A percentile compares a stretch with the other conserved stretches of the same genome.
Evolutionary conservation across 2,888 invertebrate genomes (phyloP).

Genomic region (Ichneumoninae sp.): DNA sequence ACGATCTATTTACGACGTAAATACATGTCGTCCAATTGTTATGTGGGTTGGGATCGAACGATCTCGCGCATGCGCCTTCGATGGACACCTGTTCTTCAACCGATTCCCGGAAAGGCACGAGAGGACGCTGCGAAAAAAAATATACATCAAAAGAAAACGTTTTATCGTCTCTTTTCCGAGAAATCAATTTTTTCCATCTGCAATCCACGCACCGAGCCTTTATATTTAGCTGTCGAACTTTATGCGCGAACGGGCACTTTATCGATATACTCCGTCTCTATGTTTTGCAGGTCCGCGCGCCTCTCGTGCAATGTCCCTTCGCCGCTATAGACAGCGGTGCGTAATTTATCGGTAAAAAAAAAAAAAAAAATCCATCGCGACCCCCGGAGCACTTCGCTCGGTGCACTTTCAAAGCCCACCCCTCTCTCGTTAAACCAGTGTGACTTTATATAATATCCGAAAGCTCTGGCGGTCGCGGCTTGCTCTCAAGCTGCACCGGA

Average conservation of each 20-base stretch:
- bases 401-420: slow-evolving; percentile 11
- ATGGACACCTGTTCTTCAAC: too few species aligned
- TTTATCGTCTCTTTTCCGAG: slow-evolving; percentile 16
- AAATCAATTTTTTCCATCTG: slow-evolving; percentile 40
- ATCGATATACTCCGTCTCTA: slow-evolving; percentile 27
- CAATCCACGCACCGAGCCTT: slow-evolving; percentile 27
- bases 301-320: slow-evolving; percentile 23
- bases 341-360: slow-evolving; percentile 35
- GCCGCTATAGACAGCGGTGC: slow-evolving; percentile 32
- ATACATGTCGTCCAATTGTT: too few species aligned
- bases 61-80: not conserved
- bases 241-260: slow-evolving; percentile 40
- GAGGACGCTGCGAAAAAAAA: not conserved
- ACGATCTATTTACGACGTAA: too few species aligned
- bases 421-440: slow-evolving; percentile 26
- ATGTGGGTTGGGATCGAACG: not conserved
- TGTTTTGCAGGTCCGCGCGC: slow-evolving; percentile 6
- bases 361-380: slow-evolving; percentile 14
- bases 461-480: too few species aligned
- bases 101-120: too few species aligned
- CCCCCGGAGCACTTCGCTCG: slow-evolving; percentile 22
- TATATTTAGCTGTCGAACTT: slow-evolving; percentile 36
- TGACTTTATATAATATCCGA: slow-evolving; percentile 2
- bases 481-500: too few species aligned
- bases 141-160: slow-evolving; percentile 5